Evolutionary conservation across 2,797 vertebrate genomes (phyloP).

Genomic region (Molossus alvarezi): DNA sequence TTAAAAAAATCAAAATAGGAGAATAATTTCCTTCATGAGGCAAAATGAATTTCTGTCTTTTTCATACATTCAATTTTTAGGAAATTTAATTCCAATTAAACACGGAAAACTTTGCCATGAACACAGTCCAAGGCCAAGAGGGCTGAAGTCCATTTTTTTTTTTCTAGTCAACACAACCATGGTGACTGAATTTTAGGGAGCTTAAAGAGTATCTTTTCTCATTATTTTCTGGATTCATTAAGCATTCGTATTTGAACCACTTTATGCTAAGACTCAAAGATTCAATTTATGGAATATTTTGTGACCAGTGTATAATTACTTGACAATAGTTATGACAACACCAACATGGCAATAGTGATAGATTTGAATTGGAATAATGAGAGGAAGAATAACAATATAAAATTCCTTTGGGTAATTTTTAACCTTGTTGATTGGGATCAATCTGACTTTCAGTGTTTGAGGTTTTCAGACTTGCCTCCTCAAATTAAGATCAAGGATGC

Average conservation of each 20-base stretch:
- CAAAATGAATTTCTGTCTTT: slow-evolving; percentile 82
- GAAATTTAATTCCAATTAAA: slow-evolving; percentile 79
- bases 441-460: slow-evolving; percentile 63
- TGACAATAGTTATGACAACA: slow-evolving; percentile 75
- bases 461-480: slow-evolving; percentile 70
- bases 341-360: slow-evolving; percentile 72
- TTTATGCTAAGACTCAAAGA: slow-evolving; percentile 66
- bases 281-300: slow-evolving; percentile 77
- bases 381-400: slow-evolving; percentile 62
- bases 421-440: slow-evolving; percentile 68
- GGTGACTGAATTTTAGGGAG: slow-evolving; percentile 66
- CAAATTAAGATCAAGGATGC: slow-evolving; percentile 67
- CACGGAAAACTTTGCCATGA: slow-evolving; percentile 81
- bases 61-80: slow-evolving; percentile 69
- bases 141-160: slow-evolving; percentile 69
- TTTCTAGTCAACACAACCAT: slow-evolving; percentile 68
- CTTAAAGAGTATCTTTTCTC: slow-evolving; percentile 69
- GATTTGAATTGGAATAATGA: slow-evolving; percentile 74
- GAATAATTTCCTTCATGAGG: slow-evolving; percentile 71
- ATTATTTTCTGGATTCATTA: slow-evolving; percentile 82
- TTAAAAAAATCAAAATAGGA: slow-evolving; percentile 70
- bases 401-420: slow-evolving; percentile 72
- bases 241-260: slow-evolving; percentile 73
- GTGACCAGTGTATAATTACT: slow-evolving; percentile 79
- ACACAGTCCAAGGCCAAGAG: slow-evolving; percentile 77